phyloP scores from a whole-genome alignment of 2,113 vertebrate species.

The Eurystomus gularis region DNA sequence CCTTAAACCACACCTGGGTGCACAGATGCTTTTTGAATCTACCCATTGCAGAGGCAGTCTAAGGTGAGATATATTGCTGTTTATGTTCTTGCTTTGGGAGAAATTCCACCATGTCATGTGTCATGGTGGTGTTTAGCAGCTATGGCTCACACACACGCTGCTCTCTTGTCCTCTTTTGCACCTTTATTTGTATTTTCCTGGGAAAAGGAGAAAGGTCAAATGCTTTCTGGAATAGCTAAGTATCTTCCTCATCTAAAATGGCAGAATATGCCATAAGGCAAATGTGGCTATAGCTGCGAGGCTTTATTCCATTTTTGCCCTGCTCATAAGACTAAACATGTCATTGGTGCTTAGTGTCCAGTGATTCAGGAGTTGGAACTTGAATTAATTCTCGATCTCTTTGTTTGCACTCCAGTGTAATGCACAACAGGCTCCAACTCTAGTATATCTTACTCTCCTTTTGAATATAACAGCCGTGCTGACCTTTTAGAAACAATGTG shows the following conservation, averaged over 20 bases:
- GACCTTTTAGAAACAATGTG: not conserved
- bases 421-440: not conserved
- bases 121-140: not conserved
- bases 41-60: not conserved
- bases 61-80: not conserved
- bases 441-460: not conserved
- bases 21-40: not conserved
- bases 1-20: not conserved
- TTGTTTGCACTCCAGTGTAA: not conserved
- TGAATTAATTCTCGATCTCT: not conserved
- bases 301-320: not conserved
- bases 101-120: not conserved
- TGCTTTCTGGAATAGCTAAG: not conserved
- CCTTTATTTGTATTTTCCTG: not conserved
- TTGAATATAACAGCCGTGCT: not conserved
- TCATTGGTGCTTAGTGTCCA: not conserved
- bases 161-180: not conserved
- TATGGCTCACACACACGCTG: fast-evolving
- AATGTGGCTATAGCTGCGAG: not conserved
- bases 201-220: not conserved
- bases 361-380: not conserved
- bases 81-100: not conserved
- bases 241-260: not conserved
- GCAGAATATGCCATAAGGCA: not conserved
- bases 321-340: not conserved